Evolutionary conservation across 1,140 invertebrate genomes (phyloP), one percentile per base, ranked within the genome.

Genomic region (Polyergus mexicanus): DNA sequence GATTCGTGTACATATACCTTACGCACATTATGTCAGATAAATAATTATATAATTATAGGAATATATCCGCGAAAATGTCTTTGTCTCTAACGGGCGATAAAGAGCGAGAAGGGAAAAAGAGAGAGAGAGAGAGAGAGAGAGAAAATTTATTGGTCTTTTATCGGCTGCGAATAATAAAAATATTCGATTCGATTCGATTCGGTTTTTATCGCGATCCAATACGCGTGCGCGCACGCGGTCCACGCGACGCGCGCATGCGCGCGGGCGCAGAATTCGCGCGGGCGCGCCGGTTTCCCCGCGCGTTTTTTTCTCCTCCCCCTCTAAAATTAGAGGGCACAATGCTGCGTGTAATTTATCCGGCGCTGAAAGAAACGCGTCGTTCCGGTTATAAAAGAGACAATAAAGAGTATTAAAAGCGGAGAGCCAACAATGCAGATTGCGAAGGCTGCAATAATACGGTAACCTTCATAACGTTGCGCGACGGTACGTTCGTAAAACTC

Each of bases 331-430:
- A 86, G 88, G 76, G 77, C 86, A 90, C 89, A 88, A 90, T 90
- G 84, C 89, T 84, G 89, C 89, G 89, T 91, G 87, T 91, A 91
- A 91, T 91, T 91, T 90, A 90, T 90, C 89, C 89, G 86, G 58
- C 86, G 89, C 87, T 91, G 89, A 90, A 91, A 91, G 89, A 90
- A 90, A 88, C 89, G 89, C 89, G 89, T 91, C 88, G 88, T 90
- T 88, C 89, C 80, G 87, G 89, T 91, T 91, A 91, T 91, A 91
- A 91, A 91, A 91, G 89, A 91, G 89, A 91, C 89, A 91, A 91
- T 91, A 91, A 91, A 91, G 89, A 90, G 89, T 91, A 91, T 91
- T 90, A 91, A 91, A 91, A 91, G 89, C 89, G 84, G 86, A 91
- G 86, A 88, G 89, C 56, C 89, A 91, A 91, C 89, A 91, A 91